These are phyloP conservation scores for Cyclophora punctaria DNA, from an alignment of 2,888 invertebrate genomes.

Conservation along the genomic window DNA sequence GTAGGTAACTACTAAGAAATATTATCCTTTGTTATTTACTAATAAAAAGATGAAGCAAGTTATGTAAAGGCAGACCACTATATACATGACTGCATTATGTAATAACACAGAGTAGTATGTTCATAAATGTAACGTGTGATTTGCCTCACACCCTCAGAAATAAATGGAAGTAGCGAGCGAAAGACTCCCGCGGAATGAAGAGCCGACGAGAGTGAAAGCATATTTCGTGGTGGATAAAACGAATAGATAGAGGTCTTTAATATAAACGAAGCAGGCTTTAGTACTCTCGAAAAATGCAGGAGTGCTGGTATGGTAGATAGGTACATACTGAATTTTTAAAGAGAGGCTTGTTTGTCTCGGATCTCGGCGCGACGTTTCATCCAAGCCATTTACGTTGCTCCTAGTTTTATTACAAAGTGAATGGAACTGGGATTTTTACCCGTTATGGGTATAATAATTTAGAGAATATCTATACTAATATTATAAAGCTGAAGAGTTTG, in stretches of 20 bases:
- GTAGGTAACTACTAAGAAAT: too few relatives aligned
- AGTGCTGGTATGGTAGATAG: constrained; percentile 36
- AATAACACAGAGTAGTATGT: background rate
- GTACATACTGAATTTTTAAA: constrained; percentile 68
- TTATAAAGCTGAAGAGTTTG: too few relatives aligned
- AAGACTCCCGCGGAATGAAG: constrained; percentile 43
- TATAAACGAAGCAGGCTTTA: constrained; percentile 74
- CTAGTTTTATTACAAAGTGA: constrained; percentile 22
- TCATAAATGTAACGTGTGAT: constrained; percentile 8
- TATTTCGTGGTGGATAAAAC: constrained; percentile 69
- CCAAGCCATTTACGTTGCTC: constrained; percentile 18
- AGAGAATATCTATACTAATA: too few relatives aligned
- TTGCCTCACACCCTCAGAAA: constrained; percentile 11
- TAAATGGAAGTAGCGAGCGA: constrained; percentile 19
- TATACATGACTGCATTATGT: background rate
- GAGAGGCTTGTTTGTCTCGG: constrained; percentile 34
- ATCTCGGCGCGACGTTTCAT: constrained; percentile 21
- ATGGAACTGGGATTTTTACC: constrained; percentile 11
- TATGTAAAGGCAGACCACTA: background rate
- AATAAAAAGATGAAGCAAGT: background rate
- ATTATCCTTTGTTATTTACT: too few relatives aligned
- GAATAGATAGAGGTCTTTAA: constrained; percentile 75
- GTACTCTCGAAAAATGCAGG: constrained; percentile 72
- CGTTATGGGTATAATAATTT: background rate
- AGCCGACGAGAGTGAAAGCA: constrained; percentile 62